Percentiles rank a stretch among this genome's conserved stretches.
Evolutionary conservation across 2,113 vertebrate genomes (phyloP).

Genomic region (Podarcis muralis): DNA sequence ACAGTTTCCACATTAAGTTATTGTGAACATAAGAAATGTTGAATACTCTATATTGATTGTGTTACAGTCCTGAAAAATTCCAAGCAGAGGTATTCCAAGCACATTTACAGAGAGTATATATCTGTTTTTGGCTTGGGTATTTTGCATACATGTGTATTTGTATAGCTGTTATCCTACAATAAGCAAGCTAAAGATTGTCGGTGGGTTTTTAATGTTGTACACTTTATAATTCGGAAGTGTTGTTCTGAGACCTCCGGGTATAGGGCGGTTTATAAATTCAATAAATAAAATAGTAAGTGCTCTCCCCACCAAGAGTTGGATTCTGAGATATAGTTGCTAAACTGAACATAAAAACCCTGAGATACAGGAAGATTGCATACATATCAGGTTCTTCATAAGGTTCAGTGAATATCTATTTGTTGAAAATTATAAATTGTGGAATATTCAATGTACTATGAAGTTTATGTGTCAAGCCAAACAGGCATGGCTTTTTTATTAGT

Average conservation of each 20-base stretch:
- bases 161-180: background rate
- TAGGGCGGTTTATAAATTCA: too few relatives aligned
- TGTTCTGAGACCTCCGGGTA: too few relatives aligned
- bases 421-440: background rate
- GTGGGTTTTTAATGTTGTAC: background rate
- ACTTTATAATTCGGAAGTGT: background rate
- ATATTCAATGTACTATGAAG: background rate
- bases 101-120: background rate
- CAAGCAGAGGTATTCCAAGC: background rate
- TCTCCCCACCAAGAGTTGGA: background rate
- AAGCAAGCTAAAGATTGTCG: background rate
- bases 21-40: background rate
- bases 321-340: background rate
- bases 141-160: background rate
- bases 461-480: background rate
- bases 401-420: background rate
- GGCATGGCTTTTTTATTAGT: background rate
- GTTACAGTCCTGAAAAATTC: background rate
- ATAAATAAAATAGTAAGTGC: too few relatives aligned
- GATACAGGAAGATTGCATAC: background rate
- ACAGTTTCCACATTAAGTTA: background rate
- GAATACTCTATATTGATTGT: background rate
- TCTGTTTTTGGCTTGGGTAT: background rate
- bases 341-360: background rate
- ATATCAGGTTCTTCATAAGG: background rate